Base-by-base conservation (phyloP, 2,113 vertebrate genomes). In the Zapus hudsonius region DNA sequence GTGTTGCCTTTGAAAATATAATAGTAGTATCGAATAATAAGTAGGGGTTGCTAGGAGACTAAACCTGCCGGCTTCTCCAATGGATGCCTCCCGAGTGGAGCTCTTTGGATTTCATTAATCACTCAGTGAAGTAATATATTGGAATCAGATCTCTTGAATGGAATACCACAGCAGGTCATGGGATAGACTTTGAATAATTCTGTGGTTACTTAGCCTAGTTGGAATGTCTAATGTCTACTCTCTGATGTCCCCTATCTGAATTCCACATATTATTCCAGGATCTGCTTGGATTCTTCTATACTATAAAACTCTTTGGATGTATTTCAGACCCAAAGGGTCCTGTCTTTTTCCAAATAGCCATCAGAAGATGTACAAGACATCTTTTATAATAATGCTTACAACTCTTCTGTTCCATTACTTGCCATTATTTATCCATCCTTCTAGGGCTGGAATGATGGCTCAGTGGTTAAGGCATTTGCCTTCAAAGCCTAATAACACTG, bases 11-110 rank as follows among this genome's bases (percentile, higher is more conserved):
- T 87, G 31, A 67, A 84, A 87, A 55, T 52, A 57, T 25, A 85
- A 64, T 80, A 75, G 44, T 84, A 73, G 44, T 84, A 73, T 78
- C 16, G 61, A 80, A 67, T 11, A 79, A 75, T 88, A 82, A 84
- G 47, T 16, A 90, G 69, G 75, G 16, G 42, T 92, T 55, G 52
- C 67, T 87, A 55, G 80, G 36, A 89, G 86, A 80, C 66, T 69
- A 84, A 84, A 31, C 22, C 33, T 22, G 20, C 23, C 57, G 76
- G 3, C 10, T 59, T 83, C 36, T 83, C 80, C 42, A 72, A 9
- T 13, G 22, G 13, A n/a, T 74, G 31, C 17, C 61, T 84, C 33
- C 78, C 70, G 12, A 38, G 12, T 38, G 64, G 29, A 83, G 42
- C 16, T 85, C 25, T 38, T 55, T 8, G 47, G 31, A 69, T 73